Base-by-base conservation (phyloP, 1,140 invertebrate genomes). In the Antheraea mylitta region DNA sequence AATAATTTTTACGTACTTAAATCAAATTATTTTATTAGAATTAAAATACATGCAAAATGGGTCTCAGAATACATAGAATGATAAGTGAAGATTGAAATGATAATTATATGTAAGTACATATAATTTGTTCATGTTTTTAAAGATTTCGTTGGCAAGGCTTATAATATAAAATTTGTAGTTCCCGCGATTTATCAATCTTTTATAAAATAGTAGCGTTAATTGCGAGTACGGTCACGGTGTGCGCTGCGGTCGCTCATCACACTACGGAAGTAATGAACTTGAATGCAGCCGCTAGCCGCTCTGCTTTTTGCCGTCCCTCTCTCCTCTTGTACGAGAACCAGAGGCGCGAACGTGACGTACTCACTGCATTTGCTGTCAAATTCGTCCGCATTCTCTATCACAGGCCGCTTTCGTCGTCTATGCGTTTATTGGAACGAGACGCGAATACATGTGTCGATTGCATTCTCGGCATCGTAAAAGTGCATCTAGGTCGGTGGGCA, bases 231-330 rank as follows among this genome's bases (percentile, higher is more conserved):
- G 87, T 87, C 87, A 87, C 63, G 65, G 77, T 70, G 86, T 77
- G 77, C 82, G 77, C 79, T 77, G 78, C 81, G 80, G 79, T 76
- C 79, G 69, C 75, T 68, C 72, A 80, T 80, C 79, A 85, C 86
- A 85, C 86, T 87, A 89, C 87, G 88, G 87, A 90, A 91, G 89
- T 90, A 91, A 90, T 91, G 89, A 91, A 91, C 89, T 91, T 91
- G 89, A 90, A 89, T 89, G 85, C 89, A 87, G 79, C 81, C 80
- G 76, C 79, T 75, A 78, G 82, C 73, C 82, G 85, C 84, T 81
- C 75, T 81, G 83, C 79, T 76, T 80, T 78, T 79, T 69, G 74
- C 83, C 73, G 78, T 91, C 89, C 81, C 83, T 74, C 86, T 91
- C 89, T 77, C 62, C 63, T 85, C 81, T 82, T 79, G 78, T 81